phyloP scores from a whole-genome alignment of 2,113 vertebrate genomes.

The Hemiprocne comata region DNA sequence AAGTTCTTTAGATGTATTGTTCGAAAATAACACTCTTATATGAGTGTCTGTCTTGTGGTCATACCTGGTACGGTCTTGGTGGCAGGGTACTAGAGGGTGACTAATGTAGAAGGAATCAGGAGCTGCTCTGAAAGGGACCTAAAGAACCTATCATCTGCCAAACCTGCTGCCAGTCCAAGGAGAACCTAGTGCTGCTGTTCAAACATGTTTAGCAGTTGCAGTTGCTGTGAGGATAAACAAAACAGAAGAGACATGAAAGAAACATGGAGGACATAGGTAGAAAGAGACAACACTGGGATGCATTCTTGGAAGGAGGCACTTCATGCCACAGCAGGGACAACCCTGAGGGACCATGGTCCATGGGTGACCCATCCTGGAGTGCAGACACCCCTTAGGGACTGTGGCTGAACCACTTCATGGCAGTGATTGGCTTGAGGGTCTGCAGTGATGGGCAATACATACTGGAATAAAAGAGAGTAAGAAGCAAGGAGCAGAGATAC shows the following conservation, averaged over 20 bases:
- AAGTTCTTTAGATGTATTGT: not conserved
- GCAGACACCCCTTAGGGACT: not conserved
- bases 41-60: not conserved
- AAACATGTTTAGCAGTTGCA: not conserved
- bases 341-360: not conserved
- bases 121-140: not conserved
- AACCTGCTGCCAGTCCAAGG: not conserved
- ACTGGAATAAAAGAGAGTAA: not conserved
- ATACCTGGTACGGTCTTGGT: not conserved
- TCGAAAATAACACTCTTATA: not conserved
- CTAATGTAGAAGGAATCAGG: fast-evolving
- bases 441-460: not conserved
- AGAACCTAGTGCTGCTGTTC: not conserved
- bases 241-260: not conserved
- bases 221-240: not conserved
- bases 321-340: not conserved
- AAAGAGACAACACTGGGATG: not conserved
- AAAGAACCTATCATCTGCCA: not conserved
- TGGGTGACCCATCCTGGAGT: not conserved
- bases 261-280: not conserved
- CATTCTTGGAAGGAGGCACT: not conserved
- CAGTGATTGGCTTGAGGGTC: not conserved
- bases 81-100: not conserved
- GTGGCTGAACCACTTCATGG: not conserved
- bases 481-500: not conserved